Evolutionary conservation across 1,140 invertebrate genomes (phyloP), one percentile per base, ranked within the genome.

Genomic region (Cyrtorhinus lividipennis): DNA sequence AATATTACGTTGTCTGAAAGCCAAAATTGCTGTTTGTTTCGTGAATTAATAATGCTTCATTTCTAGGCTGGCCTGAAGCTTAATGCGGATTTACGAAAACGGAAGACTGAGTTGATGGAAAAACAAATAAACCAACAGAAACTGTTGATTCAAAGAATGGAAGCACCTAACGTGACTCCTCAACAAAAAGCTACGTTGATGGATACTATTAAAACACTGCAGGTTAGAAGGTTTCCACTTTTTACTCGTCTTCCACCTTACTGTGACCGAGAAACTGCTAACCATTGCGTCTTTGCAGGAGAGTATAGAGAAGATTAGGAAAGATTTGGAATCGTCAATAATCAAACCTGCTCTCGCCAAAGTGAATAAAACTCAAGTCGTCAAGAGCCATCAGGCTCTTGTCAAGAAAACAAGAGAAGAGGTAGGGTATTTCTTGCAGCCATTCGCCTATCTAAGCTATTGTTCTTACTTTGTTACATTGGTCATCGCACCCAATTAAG

Each of bases 41-140:
- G 5, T 15, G 30, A 15, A 5, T 38, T 15, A 38, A 8, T 8
- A 38, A 5, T 38, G 30, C 30, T 38, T 5, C 30, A 56, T 38
- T 46, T 20, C 24, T 66, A 83, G 70, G 84, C 87, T 67, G 83
- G 83, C 10, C 69, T 82, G 2, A 87, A 87, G 68, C 75, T 88
- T 15, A 84, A 84, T 15, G 79, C 80, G 56, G 84, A 91, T 71
- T 73, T 90, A 56, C 79, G 86, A 10, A 86, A 86, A 66, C 75
- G 87, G 0, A 89, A 88, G 65, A 87, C 89, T 70, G 83, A 84
- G 66, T 70, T 92, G 20, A 69, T 93, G 2, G 80, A 88, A 59
- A 90, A 87, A 65, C 86, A 91, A 69, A 71, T 92, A 13, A 78
- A 81, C 15, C 84, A 92, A 67, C 85, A 92, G 68, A 85, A 83